phyloP scores from a whole-genome alignment of 2,888 invertebrate genomes.

The Coenonympha glycerion region DNA sequence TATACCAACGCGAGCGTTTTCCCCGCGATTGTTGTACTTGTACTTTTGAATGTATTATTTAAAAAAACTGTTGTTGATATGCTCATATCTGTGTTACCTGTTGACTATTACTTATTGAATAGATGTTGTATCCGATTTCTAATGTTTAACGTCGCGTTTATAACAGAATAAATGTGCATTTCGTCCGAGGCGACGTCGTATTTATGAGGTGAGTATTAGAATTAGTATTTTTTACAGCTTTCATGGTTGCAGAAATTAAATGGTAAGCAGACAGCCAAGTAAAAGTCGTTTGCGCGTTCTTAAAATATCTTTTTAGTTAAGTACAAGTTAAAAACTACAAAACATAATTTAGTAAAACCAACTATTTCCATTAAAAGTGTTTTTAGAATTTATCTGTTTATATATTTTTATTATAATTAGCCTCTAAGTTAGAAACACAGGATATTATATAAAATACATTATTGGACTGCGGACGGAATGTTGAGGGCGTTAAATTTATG shows the following conservation, averaged over 20 bases:
- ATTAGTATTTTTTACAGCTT: slow-evolving; percentile 4
- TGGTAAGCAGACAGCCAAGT: no score
- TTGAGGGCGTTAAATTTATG: no score
- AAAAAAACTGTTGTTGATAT: slow-evolving; percentile 62
- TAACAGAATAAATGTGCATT: slow-evolving; percentile 17
- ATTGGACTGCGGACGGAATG: no score
- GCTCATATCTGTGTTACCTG: slow-evolving; percentile 73
- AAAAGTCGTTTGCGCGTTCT: no score
- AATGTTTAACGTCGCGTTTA: slow-evolving; percentile 38
- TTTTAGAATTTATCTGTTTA: no score
- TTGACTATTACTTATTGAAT: slow-evolving; percentile 63
- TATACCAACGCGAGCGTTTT: slow-evolving; percentile 35
- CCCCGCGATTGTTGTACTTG: slow-evolving; percentile 62
- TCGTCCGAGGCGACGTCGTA: slow-evolving; percentile 14
- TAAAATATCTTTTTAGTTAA: no score
- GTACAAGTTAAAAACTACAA: no score
- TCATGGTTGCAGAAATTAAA: no score
- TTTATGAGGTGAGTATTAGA: slow-evolving; percentile 27
- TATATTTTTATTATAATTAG: no score
- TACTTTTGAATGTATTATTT: slow-evolving; percentile 67
- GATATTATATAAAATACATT: no score
- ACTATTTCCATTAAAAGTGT: no score
- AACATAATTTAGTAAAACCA: no score
- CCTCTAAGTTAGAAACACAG: background rate
- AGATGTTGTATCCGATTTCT: slow-evolving; percentile 52